Conservation (phyloP, 2,797 vertebrate genomes). For the Acropternis orthonyx region DNA sequence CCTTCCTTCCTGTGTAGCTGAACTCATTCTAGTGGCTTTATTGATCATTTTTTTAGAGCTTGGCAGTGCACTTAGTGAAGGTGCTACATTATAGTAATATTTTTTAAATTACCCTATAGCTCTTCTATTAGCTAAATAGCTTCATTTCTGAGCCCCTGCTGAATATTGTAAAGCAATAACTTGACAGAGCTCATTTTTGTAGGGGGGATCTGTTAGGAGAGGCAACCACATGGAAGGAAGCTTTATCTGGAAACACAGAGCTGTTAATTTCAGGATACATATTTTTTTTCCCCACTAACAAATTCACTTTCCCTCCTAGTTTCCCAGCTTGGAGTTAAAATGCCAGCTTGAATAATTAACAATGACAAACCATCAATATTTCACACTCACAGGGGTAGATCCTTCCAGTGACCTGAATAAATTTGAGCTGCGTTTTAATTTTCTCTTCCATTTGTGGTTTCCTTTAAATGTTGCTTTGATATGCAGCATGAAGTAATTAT, state of each 20-base stretch:
- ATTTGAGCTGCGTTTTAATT: constrained; percentile 35
- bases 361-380: constrained; percentile 74
- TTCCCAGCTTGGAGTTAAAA: constrained; percentile 43
- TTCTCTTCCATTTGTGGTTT: constrained; percentile 43
- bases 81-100: not conserved
- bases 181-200: not conserved
- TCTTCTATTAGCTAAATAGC: not conserved
- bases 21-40: not conserved
- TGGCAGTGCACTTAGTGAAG: not conserved
- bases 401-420: constrained; percentile 50
- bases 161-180: not conserved
- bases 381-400: constrained; percentile 53
- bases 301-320: constrained; percentile 3
- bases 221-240: not conserved
- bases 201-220: not conserved
- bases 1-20: not conserved
- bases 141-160: not conserved
- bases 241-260: constrained; percentile 30
- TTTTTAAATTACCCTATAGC: not conserved
- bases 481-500: constrained; percentile 35
- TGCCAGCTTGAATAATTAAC: constrained; percentile 74
- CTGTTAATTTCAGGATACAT: not conserved
- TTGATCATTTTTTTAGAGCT: not conserved
- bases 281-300: not conserved
- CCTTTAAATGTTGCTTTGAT: constrained; percentile 55